Conservation (phyloP, 2,797 vertebrate genomes). For the Lepus townsendii region DNA sequence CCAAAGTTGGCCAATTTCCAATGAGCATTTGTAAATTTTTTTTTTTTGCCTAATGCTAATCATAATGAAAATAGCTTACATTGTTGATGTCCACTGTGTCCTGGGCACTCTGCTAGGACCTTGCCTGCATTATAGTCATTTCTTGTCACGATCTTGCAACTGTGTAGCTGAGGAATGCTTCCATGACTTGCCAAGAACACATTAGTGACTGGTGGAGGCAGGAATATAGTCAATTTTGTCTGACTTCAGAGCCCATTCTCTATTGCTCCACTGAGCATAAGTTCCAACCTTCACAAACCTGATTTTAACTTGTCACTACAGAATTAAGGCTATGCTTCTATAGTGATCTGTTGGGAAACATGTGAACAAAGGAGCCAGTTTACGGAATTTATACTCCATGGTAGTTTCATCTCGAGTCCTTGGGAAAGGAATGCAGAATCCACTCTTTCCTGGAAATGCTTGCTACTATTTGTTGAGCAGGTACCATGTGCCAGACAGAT, state of each 20-base stretch:
- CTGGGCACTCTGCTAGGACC: not conserved
- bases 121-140: not conserved
- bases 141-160: not conserved
- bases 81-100: not conserved
- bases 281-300: not conserved
- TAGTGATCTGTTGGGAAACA: constrained; percentile 50
- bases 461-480: not conserved
- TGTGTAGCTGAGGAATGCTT: not conserved
- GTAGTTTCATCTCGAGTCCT: constrained; percentile 24
- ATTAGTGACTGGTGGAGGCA: constrained; percentile 10
- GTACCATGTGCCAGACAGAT: not conserved
- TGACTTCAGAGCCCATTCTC: constrained; percentile 39
- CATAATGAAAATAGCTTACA: constrained; percentile 9
- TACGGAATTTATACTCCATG: not conserved
- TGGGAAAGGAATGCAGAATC: constrained; percentile 39
- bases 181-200: not conserved
- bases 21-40: constrained; percentile 17
- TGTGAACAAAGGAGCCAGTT: not conserved
- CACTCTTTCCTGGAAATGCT: not conserved
- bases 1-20: constrained; percentile 28
- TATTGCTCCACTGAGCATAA: not conserved
- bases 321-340: constrained; percentile 46
- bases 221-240: constrained; percentile 38
- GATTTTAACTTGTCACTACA: constrained; percentile 36
- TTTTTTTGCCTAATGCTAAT: not conserved